Conservation (phyloP, 2,888 invertebrate species). For the Heliconius hortense region DNA sequence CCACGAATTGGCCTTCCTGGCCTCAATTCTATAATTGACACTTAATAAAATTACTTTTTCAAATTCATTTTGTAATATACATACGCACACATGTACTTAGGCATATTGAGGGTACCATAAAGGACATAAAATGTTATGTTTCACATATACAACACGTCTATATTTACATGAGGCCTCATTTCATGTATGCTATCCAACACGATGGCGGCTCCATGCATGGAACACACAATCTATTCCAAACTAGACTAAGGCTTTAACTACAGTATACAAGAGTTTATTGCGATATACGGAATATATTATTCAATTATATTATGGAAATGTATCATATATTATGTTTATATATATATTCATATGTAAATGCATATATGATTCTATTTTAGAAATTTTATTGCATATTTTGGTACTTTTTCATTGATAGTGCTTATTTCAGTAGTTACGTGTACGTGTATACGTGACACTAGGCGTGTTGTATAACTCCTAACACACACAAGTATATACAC, state of each 20-base stretch:
- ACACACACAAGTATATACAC: no score
- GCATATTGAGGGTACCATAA: not conserved
- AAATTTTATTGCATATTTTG: no score
- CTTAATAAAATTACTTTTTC: not conserved
- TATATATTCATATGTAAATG: no score
- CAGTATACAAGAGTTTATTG: slow-evolving; percentile 10
- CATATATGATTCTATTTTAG: no score
- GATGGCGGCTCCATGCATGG: slow-evolving; percentile 60
- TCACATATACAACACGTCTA: not conserved
- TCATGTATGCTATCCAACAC: slow-evolving; percentile 62
- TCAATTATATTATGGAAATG: no score
- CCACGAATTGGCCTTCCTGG: no score
- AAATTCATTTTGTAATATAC: not conserved
- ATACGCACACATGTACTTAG: not conserved
- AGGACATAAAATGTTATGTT: not conserved
- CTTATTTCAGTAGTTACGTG: no score
- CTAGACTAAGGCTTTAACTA: not conserved
- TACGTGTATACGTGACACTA: no score
- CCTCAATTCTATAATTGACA: not conserved
- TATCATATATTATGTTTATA: no score
- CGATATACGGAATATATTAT: slow-evolving; percentile 9
- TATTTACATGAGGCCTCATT: slow-evolving; percentile 71
- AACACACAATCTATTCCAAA: slow-evolving; percentile 60
- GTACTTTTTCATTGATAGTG: no score
- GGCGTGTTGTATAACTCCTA: no score